Base-by-base conservation (phyloP, 2,888 invertebrate genomes). In the Drosophila mettleri region DNA sequence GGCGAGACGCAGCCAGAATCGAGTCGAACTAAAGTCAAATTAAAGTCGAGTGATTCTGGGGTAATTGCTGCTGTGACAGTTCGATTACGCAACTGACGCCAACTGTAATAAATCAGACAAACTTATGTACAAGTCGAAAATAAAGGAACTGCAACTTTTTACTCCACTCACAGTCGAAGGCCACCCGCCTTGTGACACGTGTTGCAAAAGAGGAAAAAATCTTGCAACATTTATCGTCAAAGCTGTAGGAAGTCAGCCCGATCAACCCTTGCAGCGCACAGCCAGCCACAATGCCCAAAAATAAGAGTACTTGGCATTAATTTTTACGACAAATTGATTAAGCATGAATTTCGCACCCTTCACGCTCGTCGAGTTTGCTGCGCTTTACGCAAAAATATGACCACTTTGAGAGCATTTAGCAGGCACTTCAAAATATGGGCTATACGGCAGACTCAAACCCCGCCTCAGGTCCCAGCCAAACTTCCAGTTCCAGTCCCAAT, bases 251-350 rank as follows among this genome's bases (percentile, higher is more conserved):
- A 10, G 24, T 10, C 24, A 2, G 9, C 2, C 16, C 2, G 43
- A 27, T 27, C 43, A 27, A 66, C 76, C 76, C 79, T 74, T 36
- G 46, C 39, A 60, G 76, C 53, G 10, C 2, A 2, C 5, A n/a
- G 20, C 16, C 14, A 24, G 54, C 5, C 22, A 22, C 14, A 43
- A 24, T 8, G 12, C 36, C 64, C 63, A 58, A 51, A 73, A 70
- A 43, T n/a, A 24, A 52, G 5, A 52, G 24, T 69, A 70, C 78
- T 78, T 74, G 72, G 81, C 89, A 91, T 90, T 91, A 88, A 84
- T 84, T 90, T 90, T 91, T 88, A 90, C 90, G 91, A 89, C 90
- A 91, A 90, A 91, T 90, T 90, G 90, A 90, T 91, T 90, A 90
- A 85, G 86, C 90, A 75, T 84, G 80, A 81, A 80, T 72, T 82